phyloP scores from a whole-genome alignment of 2,797 vertebrate genomes.

The Sciurus vulgaris region DNA sequence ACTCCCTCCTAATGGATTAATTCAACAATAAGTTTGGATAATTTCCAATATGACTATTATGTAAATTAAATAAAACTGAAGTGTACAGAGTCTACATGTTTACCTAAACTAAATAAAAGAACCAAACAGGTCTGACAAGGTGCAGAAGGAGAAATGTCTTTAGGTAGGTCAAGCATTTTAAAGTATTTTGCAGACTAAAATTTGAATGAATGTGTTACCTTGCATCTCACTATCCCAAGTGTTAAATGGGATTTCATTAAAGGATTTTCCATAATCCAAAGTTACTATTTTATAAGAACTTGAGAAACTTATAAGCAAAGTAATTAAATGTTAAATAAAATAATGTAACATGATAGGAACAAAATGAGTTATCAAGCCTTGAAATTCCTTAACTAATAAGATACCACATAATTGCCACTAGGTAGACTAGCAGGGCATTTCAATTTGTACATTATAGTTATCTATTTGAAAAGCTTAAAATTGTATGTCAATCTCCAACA shows the following conservation, averaged over 20 bases:
- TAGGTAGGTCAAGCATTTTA: conserved; percentile 20
- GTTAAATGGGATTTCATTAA: conserved; percentile 12
- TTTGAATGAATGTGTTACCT: conserved; percentile 20
- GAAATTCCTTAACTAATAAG: not conserved
- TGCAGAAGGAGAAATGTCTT: conserved; percentile 41
- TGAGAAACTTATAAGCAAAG: not conserved
- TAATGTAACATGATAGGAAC: not conserved
- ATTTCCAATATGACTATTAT: conserved; percentile 58
- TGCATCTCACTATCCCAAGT: not conserved
- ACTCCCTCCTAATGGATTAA: conserved; percentile 12
- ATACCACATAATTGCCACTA: not conserved
- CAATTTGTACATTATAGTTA: not conserved
- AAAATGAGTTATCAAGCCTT: conserved; percentile 40
- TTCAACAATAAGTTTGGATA: conserved; percentile 29
- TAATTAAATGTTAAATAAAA: not conserved
- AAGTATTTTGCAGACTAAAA: conserved; percentile 12
- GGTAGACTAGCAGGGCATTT: not conserved
- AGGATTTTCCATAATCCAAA: not conserved
- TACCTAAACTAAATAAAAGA: conserved; percentile 31
- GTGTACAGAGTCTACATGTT: conserved; percentile 15
- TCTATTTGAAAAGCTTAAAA: conserved; percentile 50
- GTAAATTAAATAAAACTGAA: conserved; percentile 71
- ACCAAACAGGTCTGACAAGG: conserved; percentile 69
- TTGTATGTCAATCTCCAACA: not conserved
- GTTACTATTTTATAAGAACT: not conserved